A percentile compares a stretch with the other conserved stretches of the same genome.
Conservation (phyloP, 2,888 invertebrate species). For the Dicroscelio sp. region DNA sequence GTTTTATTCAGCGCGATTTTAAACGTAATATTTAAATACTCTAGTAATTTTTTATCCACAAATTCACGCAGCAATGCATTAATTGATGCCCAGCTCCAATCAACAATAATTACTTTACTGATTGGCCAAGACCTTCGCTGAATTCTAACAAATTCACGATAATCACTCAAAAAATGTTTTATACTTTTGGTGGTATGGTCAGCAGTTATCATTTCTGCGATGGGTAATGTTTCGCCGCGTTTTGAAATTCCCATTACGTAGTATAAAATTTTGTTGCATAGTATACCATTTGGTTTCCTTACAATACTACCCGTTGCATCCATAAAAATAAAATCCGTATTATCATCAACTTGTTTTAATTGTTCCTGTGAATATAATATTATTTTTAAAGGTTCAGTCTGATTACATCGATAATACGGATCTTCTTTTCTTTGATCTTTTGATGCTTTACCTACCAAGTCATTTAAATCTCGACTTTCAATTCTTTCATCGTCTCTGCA, state of each 20-base stretch:
- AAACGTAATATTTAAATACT: neutral
- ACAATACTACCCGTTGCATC: constrained; percentile 31
- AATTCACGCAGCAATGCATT: neutral
- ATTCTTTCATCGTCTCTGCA: constrained; percentile 32
- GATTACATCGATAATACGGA: constrained; percentile 2
- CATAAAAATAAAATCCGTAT: neutral
- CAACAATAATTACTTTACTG: neutral
- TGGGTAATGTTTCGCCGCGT: neutral
- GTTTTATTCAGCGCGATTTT: neutral
- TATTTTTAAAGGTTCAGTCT: constrained; percentile 13
- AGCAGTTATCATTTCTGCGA: constrained; percentile 34
- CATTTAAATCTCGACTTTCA: constrained; percentile 27
- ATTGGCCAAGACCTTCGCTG: neutral
- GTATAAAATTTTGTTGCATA: neutral
- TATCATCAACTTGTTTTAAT: neutral
- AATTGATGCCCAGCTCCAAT: no score
- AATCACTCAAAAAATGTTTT: neutral
- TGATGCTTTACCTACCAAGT: constrained; percentile 6
- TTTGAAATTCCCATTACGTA: neutral
- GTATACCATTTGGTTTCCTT: neutral
- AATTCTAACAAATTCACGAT: neutral
- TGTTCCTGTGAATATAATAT: constrained; percentile 15
- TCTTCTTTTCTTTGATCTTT: neutral
- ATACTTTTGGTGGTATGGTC: constrained; percentile 15
- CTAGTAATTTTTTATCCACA: neutral